A percentile compares a stretch with the other conserved stretches of the same genome.
These are phyloP conservation scores for Podarcis raffonei DNA, from an alignment of 2,113 vertebrate genomes.

Conservation along the genomic window DNA sequence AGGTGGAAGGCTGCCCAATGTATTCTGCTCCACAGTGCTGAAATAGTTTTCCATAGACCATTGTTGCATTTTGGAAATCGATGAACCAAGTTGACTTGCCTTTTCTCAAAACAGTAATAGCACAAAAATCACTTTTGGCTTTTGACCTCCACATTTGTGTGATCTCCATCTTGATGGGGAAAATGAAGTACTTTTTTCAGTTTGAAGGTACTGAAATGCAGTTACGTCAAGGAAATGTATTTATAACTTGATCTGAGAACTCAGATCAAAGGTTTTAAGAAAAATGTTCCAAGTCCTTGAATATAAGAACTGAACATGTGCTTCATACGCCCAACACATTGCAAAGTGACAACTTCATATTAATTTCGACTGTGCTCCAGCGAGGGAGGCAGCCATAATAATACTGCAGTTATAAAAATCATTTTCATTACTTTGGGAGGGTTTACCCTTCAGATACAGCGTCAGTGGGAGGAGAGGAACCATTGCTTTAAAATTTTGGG, in stretches of 20 bases:
- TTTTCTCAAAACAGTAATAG: background rate
- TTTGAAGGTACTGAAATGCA: background rate
- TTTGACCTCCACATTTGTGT: background rate
- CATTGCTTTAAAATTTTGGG: background rate
- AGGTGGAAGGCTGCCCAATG: background rate
- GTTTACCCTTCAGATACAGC: background rate
- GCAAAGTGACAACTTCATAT: background rate
- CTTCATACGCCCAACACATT: background rate
- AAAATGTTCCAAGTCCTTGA: background rate
- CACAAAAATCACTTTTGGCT: background rate
- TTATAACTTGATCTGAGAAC: background rate
- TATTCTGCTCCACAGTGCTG: background rate
- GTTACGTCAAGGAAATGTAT: background rate
- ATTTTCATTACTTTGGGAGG: background rate
- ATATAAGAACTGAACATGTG: background rate
- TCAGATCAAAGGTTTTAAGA: background rate
- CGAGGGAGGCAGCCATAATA: background rate
- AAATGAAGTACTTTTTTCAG: background rate
- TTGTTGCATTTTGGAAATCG: background rate
- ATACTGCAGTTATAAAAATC: background rate
- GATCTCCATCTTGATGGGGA: background rate
- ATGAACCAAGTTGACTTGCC: background rate
- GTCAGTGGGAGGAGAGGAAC: background rate
- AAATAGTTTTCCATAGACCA: background rate
- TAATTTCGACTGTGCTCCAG: background rate